Percentiles rank a stretch among this genome's conserved stretches.
phyloP scores from a whole-genome alignment of 2,888 invertebrate genomes.

The Dorcus parallelipipedus region DNA sequence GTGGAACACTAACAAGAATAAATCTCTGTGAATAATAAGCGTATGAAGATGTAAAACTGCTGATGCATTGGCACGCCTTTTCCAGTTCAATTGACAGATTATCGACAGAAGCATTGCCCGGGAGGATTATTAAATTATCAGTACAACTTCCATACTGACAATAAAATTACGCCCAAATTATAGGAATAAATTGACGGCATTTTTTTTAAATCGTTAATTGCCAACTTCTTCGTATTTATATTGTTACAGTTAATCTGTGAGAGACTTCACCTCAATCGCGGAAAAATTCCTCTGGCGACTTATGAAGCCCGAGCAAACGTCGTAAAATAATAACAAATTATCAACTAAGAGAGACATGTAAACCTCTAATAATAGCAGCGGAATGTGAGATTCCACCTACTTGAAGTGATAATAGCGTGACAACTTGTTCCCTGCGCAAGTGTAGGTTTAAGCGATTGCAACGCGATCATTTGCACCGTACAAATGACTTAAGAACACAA shows the following conservation, averaged over 20 bases:
- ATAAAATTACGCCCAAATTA: slow-evolving; percentile 34
- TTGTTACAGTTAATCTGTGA: too few species aligned
- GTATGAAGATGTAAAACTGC: slow-evolving; percentile 35
- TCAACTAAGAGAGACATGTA: slow-evolving; percentile 24
- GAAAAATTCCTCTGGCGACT: too few species aligned
- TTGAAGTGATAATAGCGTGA: slow-evolving; percentile 33
- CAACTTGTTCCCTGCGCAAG: slow-evolving; percentile 29
- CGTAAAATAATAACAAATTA: slow-evolving; percentile 15
- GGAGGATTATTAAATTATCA: slow-evolving; percentile 33
- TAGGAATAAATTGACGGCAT: slow-evolving; percentile 18
- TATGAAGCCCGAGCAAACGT: too few species aligned
- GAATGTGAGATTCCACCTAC: slow-evolving; percentile 33
- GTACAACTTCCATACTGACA: slow-evolving; percentile 27
- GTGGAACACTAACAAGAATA: slow-evolving; percentile 5
- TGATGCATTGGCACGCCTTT: slow-evolving; percentile 35
- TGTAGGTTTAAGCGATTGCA: slow-evolving; percentile 30
- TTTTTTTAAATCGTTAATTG: too few species aligned
- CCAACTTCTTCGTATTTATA: too few species aligned
- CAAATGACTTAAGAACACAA: slow-evolving; percentile 21
- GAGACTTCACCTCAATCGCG: too few species aligned
- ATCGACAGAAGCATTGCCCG: slow-evolving; percentile 26
- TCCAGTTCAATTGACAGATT: slow-evolving; percentile 36
- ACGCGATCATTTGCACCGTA: slow-evolving; percentile 22
- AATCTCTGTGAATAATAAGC: slow-evolving; percentile 20
- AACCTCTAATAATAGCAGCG: slow-evolving; percentile 26